Evolutionary conservation across 2,888 invertebrate genomes (phyloP).

Genomic region (Clivina fossor): DNA sequence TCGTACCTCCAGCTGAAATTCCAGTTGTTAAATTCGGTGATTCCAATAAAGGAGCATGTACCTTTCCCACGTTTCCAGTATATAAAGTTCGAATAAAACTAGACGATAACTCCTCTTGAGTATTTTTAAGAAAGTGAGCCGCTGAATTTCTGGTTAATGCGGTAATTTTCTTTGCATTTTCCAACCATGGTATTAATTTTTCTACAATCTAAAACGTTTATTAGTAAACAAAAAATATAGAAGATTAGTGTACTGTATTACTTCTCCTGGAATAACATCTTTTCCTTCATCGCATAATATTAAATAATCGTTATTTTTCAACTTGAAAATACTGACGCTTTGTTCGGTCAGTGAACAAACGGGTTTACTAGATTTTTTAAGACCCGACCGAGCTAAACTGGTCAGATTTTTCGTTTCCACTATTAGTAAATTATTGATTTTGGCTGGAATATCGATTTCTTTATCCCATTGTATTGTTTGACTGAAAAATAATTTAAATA

Average conservation of each 20-base stretch:
- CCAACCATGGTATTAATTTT: slow-evolving; percentile 45
- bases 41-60: slow-evolving; percentile 44
- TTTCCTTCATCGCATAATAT: slow-evolving; percentile 34
- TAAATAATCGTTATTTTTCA: slow-evolving; percentile 35
- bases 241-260: slow-evolving; percentile 29
- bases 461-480: slow-evolving; percentile 25
- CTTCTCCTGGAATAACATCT: slow-evolving; percentile 21
- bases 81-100: slow-evolving; percentile 45
- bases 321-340: slow-evolving; percentile 37
- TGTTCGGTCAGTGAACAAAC: slow-evolving; percentile 33
- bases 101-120: slow-evolving; percentile 38
- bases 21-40: slow-evolving; percentile 50
- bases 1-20: slow-evolving; percentile 44
- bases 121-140: slow-evolving; percentile 45
- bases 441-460: slow-evolving; percentile 7
- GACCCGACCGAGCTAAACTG: slow-evolving; percentile 37
- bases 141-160: slow-evolving; percentile 46
- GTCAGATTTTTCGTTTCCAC: slow-evolving; percentile 38
- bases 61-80: slow-evolving; percentile 38
- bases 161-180: slow-evolving; percentile 43
- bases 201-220: slow-evolving; percentile 46
- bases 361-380: slow-evolving; percentile 32
- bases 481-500: no score
- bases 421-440: slow-evolving; percentile 36
- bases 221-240: slow-evolving; percentile 35